phyloP scores from a whole-genome alignment of 2,888 invertebrate genomes.

The Rhimphoctona megacephalus region DNA sequence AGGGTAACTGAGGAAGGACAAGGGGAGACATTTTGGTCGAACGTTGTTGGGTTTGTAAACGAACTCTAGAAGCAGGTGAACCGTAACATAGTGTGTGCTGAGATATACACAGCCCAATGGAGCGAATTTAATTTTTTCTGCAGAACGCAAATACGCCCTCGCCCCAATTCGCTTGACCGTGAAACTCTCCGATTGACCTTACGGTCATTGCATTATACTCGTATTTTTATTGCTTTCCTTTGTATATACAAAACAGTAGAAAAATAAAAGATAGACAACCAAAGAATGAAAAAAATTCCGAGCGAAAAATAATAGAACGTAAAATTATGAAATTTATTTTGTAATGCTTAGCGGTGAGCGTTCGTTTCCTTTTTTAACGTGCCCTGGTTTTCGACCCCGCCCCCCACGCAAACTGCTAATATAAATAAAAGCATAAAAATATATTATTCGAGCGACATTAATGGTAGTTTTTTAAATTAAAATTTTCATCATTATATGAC shows the following conservation, averaged over 20 bases:
- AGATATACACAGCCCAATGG: slow-evolving; percentile 39
- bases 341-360: background rate
- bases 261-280: background rate
- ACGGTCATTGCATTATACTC: slow-evolving; percentile 11
- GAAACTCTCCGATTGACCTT: slow-evolving; percentile 28
- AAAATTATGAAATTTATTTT: background rate
- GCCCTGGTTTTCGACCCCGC: too few relatives aligned
- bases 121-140: slow-evolving; percentile 19
- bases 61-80: slow-evolving; percentile 16
- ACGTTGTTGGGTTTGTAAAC: slow-evolving; percentile 35
- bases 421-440: background rate
- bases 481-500: too few relatives aligned
- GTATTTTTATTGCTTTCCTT: background rate
- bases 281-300: background rate
- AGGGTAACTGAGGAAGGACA: background rate
- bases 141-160: slow-evolving; percentile 8
- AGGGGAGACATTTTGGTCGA: slow-evolving; percentile 27
- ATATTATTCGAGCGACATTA: too few relatives aligned
- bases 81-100: slow-evolving; percentile 9
- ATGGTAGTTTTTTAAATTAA: too few relatives aligned
- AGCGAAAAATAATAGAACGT: background rate
- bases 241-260: background rate
- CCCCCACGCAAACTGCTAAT: too few relatives aligned
- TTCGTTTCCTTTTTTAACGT: too few relatives aligned
- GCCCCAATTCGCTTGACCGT: slow-evolving; percentile 26